phyloP scores from a whole-genome alignment of 1,140 invertebrate species.

The Anagrus nilaparvatae region DNA sequence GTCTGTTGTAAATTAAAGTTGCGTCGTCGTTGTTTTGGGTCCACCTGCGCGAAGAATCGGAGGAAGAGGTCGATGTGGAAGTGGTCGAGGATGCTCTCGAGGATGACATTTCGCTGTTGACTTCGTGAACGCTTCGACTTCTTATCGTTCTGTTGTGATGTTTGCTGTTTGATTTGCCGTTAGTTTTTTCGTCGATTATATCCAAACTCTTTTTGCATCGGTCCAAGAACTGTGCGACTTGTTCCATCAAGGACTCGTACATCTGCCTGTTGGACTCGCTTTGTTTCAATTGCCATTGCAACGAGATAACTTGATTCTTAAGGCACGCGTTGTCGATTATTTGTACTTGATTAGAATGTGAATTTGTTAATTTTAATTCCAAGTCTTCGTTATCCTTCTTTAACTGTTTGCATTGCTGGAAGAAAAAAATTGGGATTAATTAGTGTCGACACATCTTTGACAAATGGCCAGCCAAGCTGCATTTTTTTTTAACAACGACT shows the following conservation, averaged over 20 bases:
- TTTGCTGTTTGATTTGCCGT: too few species aligned
- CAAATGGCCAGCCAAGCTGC: too few species aligned
- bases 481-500: too few species aligned
- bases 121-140: conserved; percentile 41
- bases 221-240: conserved; percentile 64
- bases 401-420: conserved; percentile 43
- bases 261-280: conserved; percentile 66
- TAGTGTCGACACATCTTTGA: not conserved
- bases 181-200: conserved; percentile 34
- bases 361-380: too few species aligned
- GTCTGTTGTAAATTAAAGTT: not conserved
- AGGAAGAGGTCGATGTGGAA: conserved; percentile 16
- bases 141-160: too few species aligned
- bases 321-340: conserved; percentile 54
- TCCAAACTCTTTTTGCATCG: conserved; percentile 57
- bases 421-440: conserved; percentile 12
- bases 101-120: conserved; percentile 21
- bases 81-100: conserved; percentile 15
- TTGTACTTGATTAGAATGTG: conserved; percentile 25
- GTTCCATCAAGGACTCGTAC: conserved; percentile 68
- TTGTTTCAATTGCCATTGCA: conserved; percentile 73
- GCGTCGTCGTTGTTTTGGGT: not conserved
- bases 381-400: conserved; percentile 41
- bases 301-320: conserved; percentile 63
- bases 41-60: conserved; percentile 18